Conservation (phyloP, 1,140 invertebrate genomes). For the Papilio helenus region DNA sequence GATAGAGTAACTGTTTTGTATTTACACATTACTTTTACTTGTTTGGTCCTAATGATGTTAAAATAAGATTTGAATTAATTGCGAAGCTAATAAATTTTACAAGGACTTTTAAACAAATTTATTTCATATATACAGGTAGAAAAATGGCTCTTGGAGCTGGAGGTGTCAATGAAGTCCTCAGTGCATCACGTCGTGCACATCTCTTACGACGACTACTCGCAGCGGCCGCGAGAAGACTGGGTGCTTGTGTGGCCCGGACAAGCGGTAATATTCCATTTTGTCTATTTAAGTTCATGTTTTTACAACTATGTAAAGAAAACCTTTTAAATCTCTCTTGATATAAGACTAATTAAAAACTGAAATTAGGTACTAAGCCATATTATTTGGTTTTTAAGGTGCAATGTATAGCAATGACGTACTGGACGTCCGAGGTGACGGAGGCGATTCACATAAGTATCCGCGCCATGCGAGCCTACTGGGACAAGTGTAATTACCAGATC, state of each 20-base stretch:
- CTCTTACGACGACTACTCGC: conserved; percentile 87
- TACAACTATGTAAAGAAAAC: background rate
- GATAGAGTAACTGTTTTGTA: background rate
- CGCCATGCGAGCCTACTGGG: conserved; percentile 83
- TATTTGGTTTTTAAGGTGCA: conserved; percentile 85
- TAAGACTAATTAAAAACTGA: background rate
- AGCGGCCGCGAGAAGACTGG: conserved; percentile 89
- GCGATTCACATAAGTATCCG: conserved; percentile 85
- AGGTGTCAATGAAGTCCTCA: conserved; percentile 95
- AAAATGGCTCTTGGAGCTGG: conserved; percentile 97
- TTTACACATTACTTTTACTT: background rate
- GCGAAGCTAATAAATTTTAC: background rate
- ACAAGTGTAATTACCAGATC: conserved; percentile 87
- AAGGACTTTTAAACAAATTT: background rate
- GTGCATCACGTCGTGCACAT: conserved; percentile 87
- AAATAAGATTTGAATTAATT: background rate
- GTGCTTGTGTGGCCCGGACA: conserved; percentile 95
- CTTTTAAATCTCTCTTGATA: background rate
- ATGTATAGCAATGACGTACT: conserved; percentile 93
- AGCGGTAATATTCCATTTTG: conserved; percentile 76
- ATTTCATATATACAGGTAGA: conserved; percentile 85
- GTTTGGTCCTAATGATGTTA: background rate
- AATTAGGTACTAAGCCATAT: too few species aligned
- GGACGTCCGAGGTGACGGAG: conserved; percentile 93
- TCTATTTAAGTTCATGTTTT: background rate